These are phyloP conservation scores for Genyomyrus donnyi DNA, from an alignment of 2,113 vertebrate genomes.

Conservation along the genomic window DNA sequence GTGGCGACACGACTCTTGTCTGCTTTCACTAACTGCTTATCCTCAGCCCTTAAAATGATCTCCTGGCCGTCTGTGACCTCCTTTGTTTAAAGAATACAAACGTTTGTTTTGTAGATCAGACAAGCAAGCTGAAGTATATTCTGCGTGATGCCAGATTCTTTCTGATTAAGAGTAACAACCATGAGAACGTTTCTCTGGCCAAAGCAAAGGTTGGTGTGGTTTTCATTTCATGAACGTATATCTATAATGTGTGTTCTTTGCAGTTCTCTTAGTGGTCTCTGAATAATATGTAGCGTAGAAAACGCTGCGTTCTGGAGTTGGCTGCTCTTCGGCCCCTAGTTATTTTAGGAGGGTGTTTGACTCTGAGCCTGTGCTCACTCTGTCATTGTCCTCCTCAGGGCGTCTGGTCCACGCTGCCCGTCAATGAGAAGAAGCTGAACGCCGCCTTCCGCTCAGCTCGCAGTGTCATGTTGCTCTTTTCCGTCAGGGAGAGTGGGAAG, in stretches of 20 bases:
- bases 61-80: background rate
- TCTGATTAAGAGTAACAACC: constrained; percentile 98
- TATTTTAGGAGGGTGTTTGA: background rate
- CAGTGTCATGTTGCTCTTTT: constrained; percentile 91
- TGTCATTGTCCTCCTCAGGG: constrained; percentile 58
- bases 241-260: background rate
- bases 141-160: constrained; percentile 91
- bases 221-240: background rate
- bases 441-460: constrained; percentile 82
- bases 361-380: background rate
- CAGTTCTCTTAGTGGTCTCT: background rate
- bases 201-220: constrained; percentile 82
- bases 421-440: constrained; percentile 97
- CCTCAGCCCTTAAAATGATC: background rate
- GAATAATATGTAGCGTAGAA: background rate
- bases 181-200: constrained; percentile 93
- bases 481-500: constrained; percentile 96
- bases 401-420: constrained; percentile 96
- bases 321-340: background rate
- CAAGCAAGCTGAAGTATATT: constrained; percentile 87
- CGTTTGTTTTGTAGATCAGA: constrained; percentile 72
- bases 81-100: background rate
- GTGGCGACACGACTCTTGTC: background rate
- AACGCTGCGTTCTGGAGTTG: background rate
- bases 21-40: background rate